Evolutionary conservation across 2,888 invertebrate genomes (phyloP).

Genomic region (Drosophila koepferae): DNA sequence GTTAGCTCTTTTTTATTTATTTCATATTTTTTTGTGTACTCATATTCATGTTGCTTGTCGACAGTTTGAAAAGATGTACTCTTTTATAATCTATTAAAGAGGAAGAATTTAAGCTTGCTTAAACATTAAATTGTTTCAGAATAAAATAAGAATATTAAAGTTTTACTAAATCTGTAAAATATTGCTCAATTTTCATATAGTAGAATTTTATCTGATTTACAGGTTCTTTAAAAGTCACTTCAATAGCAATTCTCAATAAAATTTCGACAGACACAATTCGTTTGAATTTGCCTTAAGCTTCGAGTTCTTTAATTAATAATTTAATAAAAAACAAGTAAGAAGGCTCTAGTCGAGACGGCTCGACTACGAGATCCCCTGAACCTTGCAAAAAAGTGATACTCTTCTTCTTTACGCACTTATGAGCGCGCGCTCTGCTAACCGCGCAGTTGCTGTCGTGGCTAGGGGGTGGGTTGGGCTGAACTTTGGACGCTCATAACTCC

Average conservation of each 20-base stretch:
- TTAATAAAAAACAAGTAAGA: no score
- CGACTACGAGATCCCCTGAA: no score
- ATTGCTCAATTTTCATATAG: no score
- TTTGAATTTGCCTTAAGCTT: background rate
- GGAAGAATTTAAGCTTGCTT: background rate
- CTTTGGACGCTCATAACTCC: no score
- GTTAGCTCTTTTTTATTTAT: background rate
- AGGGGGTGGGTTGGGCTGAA: no score
- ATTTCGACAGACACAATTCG: background rate
- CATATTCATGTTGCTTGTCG: slow-evolving; percentile 1
- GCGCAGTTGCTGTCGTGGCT: no score
- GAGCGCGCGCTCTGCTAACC: no score
- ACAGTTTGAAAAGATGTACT: background rate
- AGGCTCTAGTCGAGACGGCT: no score
- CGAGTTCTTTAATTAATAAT: background rate
- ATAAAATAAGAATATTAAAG: background rate
- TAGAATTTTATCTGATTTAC: no score
- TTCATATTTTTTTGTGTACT: background rate
- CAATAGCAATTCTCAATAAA: background rate
- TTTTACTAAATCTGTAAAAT: no score
- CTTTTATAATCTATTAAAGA: background rate
- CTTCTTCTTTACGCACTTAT: no score
- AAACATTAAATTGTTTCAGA: background rate
- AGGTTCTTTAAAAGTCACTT: background rate
- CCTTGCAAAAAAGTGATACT: no score